Conservation (phyloP, 1,140 invertebrate genomes). For the Cotesia vestalis region DNA sequence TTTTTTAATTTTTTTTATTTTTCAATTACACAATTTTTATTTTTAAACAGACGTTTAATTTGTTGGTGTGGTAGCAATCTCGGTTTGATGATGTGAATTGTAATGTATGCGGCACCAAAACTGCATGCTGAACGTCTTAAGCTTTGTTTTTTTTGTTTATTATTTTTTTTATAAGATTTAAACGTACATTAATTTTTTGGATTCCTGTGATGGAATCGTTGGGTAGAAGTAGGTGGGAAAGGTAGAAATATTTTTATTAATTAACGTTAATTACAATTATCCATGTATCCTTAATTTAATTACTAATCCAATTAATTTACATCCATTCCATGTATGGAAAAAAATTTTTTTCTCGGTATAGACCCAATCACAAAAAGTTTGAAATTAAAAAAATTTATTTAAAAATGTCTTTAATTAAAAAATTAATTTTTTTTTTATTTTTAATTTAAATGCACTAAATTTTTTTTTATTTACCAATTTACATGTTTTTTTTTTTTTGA, state of each 20-base stretch:
- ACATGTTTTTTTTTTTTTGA: no score
- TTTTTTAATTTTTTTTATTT: no score
- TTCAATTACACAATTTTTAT: no score
- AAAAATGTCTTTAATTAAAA: no score
- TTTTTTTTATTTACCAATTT: no score
- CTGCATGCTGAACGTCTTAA: slow-evolving; percentile 32
- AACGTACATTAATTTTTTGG: background rate
- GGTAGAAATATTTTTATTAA: background rate
- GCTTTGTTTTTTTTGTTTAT: slow-evolving; percentile 4
- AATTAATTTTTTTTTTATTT: no score
- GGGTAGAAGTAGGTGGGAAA: slow-evolving; percentile 23
- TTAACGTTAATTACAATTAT: background rate
- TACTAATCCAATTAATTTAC: no score
- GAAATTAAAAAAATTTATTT: no score
- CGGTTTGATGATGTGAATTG: slow-evolving; percentile 50
- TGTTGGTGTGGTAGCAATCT: slow-evolving; percentile 52
- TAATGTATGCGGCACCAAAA: slow-evolving; percentile 34
- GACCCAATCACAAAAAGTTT: no score
- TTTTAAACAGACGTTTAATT: slow-evolving; percentile 1
- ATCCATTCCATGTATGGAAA: background rate
- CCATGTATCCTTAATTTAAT: background rate
- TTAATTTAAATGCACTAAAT: no score
- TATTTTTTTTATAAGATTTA: background rate
- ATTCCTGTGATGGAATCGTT: slow-evolving; percentile 3
- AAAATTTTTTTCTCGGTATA: no score